phyloP scores from a whole-genome alignment of 2,113 vertebrate genomes.

The Mirza zaza region DNA sequence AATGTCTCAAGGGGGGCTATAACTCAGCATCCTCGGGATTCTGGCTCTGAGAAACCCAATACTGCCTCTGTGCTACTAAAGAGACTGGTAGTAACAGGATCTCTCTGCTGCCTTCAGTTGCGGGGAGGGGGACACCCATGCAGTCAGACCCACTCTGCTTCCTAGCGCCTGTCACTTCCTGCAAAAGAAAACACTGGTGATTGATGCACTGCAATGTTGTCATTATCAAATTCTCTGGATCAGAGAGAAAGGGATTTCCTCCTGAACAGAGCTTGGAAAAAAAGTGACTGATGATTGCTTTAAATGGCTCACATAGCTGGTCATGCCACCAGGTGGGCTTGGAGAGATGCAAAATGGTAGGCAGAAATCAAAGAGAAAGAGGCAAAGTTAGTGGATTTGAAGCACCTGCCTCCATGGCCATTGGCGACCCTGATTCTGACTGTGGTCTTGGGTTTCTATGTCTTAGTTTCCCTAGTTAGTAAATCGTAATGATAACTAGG shows the following conservation, averaged over 20 bases:
- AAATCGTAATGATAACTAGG: background rate
- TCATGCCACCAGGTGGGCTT: background rate
- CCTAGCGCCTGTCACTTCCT: background rate
- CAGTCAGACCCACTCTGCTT: background rate
- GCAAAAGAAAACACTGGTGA: background rate
- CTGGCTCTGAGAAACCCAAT: background rate
- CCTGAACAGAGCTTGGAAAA: background rate
- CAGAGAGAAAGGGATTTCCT: background rate
- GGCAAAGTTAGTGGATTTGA: background rate
- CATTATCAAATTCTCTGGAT: background rate
- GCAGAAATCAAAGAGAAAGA: background rate
- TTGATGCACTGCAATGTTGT: background rate
- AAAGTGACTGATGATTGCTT: background rate
- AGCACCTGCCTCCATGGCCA: background rate
- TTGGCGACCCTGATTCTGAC: background rate
- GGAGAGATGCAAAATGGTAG: background rate
- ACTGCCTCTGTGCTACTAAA: slow-evolving; percentile 46
- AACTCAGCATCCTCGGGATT: background rate
- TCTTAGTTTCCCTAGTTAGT: background rate
- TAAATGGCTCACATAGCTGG: background rate
- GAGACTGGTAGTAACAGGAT: background rate
- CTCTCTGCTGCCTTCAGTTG: background rate
- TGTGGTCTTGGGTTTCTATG: background rate
- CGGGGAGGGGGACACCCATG: accelerated
- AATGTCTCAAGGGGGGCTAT: slow-evolving; percentile 34